Percentiles rank a stretch among this genome's conserved stretches.
phyloP scores from a whole-genome alignment of 2,113 vertebrate genomes.

The Oncorhynchus keta region DNA sequence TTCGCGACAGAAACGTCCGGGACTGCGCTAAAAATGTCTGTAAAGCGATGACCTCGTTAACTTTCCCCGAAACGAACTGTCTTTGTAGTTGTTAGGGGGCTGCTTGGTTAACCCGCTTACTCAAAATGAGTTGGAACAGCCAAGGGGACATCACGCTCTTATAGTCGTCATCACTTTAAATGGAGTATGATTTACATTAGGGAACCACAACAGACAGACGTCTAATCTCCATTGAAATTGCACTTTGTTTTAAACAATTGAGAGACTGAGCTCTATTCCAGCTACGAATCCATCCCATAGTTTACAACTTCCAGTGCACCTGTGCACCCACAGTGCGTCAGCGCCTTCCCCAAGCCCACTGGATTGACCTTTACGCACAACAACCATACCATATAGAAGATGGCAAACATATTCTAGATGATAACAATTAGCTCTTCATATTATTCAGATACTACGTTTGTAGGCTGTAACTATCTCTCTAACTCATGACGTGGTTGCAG shows the following conservation, averaged over 20 bases:
- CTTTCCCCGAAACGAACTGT: slow-evolving; percentile 36
- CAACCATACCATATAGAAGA: slow-evolving; percentile 16
- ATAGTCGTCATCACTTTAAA: slow-evolving; percentile 30
- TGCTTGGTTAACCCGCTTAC: slow-evolving; percentile 1
- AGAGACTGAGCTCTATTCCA: neutral
- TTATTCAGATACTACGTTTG: neutral
- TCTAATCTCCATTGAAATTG: slow-evolving; percentile 23
- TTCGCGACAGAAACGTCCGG: slow-evolving; percentile 10
- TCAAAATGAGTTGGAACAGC: slow-evolving; percentile 15
- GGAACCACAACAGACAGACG: slow-evolving; percentile 44
- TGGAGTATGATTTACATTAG: slow-evolving; percentile 41
- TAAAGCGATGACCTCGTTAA: slow-evolving; percentile 39
- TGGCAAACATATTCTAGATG: neutral
- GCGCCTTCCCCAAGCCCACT: neutral
- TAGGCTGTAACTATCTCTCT: neutral
- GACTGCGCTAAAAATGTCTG: slow-evolving; percentile 20
- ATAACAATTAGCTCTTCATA: neutral
- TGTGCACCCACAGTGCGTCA: neutral
- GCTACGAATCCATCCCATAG: neutral
- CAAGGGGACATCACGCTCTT: slow-evolving; percentile 19
- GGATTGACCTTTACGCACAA: slow-evolving; percentile 29
- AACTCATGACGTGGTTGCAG: slow-evolving; percentile 1
- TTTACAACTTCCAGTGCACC: neutral
- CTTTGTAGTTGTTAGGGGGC: slow-evolving; percentile 41
- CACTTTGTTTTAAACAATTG: slow-evolving; percentile 8